Percentiles rank a stretch among this genome's conserved stretches.
Conservation (phyloP, 2,113 vertebrate species). For the Corydoras sp. region DNA sequence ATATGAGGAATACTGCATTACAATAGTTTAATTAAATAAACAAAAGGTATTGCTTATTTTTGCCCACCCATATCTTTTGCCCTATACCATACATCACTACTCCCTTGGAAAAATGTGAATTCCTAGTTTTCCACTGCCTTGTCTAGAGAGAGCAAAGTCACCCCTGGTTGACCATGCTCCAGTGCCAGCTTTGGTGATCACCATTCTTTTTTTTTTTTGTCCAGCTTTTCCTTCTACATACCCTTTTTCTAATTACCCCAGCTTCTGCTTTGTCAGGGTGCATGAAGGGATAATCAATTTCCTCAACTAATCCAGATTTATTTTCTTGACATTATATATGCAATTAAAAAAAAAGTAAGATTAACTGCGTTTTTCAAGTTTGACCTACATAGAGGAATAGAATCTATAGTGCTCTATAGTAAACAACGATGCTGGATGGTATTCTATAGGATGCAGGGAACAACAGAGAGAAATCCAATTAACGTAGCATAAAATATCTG, state of each 20-base stretch:
- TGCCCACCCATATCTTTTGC: too few relatives aligned
- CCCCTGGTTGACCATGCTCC: not conserved
- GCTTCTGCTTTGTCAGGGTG: conserved; percentile 33
- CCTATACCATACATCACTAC: too few relatives aligned
- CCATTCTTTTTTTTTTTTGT: not conserved
- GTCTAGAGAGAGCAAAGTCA: too few relatives aligned
- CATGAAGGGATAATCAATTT: conserved; percentile 40
- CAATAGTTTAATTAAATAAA: too few relatives aligned
- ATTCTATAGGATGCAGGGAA: conserved; percentile 11
- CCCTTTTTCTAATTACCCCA: conserved; percentile 35
- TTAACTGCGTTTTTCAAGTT: conserved; percentile 45
- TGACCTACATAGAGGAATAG: conserved; percentile 42
- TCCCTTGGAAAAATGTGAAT: too few relatives aligned
- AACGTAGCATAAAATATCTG: conserved; percentile 27
- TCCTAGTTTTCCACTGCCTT: too few relatives aligned
- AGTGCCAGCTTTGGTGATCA: conserved; percentile 4
- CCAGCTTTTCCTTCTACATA: not conserved
- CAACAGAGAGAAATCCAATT: conserved; percentile 39
- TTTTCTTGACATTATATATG: conserved; percentile 39
- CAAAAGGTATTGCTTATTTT: too few relatives aligned
- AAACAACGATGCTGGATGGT: conserved; percentile 30
- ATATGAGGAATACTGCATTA: too few relatives aligned
- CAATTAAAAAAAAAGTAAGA: conserved; percentile 51
- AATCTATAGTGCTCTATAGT: conserved; percentile 25
- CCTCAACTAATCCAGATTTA: conserved; percentile 37